Evolutionary conservation across 2,113 vertebrate species (phyloP).

Genomic region (Erythrocebus patas): DNA sequence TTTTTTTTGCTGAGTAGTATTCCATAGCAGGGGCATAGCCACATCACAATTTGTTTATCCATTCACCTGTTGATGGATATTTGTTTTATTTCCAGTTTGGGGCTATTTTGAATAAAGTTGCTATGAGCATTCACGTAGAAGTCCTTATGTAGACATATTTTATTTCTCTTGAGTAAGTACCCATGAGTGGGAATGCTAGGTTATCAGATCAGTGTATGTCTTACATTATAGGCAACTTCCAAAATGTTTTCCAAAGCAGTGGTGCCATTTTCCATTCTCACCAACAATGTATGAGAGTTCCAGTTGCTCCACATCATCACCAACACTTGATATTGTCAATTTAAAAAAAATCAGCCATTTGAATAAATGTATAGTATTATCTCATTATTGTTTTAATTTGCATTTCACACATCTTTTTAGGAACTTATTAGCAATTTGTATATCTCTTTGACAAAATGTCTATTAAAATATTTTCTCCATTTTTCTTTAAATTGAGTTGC

Average conservation of each 20-base stretch:
- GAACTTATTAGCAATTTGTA: neutral
- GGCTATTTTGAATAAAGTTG: neutral
- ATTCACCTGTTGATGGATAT: neutral
- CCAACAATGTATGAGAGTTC: neutral
- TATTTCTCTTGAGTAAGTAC: neutral
- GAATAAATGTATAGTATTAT: neutral
- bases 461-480: neutral
- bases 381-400: neutral
- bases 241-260: neutral
- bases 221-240: neutral
- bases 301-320: neutral
- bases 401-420: neutral
- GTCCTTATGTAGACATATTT: neutral
- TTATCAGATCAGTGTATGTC: neutral
- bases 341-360: neutral
- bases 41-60: neutral
- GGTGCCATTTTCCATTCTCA: neutral
- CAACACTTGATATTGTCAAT: neutral
- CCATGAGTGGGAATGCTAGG: neutral
- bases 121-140: neutral
- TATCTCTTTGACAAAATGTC: neutral
- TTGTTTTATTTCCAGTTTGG: neutral
- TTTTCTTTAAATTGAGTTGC: neutral
- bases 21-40: neutral
- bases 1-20: neutral